phyloP scores from a whole-genome alignment of 2,113 vertebrate genomes.

The Conger conger region DNA sequence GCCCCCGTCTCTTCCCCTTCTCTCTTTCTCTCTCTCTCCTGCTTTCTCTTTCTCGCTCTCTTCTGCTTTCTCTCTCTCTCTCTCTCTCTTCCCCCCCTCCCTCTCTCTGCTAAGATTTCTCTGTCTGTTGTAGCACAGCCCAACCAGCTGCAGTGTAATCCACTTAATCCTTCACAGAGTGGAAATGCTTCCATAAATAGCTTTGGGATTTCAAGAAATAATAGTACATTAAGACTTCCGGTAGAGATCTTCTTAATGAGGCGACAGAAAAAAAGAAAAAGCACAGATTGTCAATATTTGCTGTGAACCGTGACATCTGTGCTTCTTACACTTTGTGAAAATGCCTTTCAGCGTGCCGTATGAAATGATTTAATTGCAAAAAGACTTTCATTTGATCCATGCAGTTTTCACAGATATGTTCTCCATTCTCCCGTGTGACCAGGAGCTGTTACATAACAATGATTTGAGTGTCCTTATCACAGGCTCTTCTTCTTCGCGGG shows the following conservation, averaged over 20 bases:
- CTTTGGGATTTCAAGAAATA: slow-evolving; percentile 35
- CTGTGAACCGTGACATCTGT: neutral
- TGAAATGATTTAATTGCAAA: neutral
- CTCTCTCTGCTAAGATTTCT: neutral
- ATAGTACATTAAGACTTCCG: slow-evolving; percentile 19
- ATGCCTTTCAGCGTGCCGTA: neutral
- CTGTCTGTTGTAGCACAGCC: neutral
- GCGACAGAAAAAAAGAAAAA: neutral
- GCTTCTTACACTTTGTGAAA: neutral
- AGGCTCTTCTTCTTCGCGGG: neutral
- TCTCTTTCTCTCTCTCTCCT: neutral
- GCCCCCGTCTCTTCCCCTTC: neutral
- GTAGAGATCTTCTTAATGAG: neutral
- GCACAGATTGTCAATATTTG: too few species aligned
- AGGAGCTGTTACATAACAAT: neutral
- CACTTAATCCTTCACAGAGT: slow-evolving; percentile 55
- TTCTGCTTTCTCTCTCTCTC: too few species aligned
- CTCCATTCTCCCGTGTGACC: neutral
- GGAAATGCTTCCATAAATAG: slow-evolving; percentile 52
- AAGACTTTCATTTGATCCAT: neutral
- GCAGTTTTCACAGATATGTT: neutral
- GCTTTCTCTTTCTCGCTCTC: neutral
- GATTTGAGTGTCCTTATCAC: neutral
- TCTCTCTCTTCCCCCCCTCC: neutral
- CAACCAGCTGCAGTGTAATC: slow-evolving; percentile 55